Conservation (phyloP, 2,888 invertebrate species). For the Scaptomyza cyrtandrae region DNA sequence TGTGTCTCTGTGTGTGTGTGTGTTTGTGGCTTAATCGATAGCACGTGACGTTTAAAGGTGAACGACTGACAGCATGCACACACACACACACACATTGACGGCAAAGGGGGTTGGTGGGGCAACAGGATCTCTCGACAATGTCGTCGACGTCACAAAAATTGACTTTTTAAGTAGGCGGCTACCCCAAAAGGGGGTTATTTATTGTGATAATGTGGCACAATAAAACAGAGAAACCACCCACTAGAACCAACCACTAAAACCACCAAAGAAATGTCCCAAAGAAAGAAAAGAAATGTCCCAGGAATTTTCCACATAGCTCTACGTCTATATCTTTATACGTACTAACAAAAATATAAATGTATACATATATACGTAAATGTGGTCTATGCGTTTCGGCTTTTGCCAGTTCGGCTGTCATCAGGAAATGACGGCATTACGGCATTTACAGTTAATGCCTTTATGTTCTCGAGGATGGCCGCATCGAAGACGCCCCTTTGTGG, state of each 20-base stretch:
- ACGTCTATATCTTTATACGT: conserved; percentile 15
- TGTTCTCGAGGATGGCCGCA: conserved; percentile 69
- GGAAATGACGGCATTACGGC: conserved; percentile 78
- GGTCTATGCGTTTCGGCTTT: conserved; percentile 44
- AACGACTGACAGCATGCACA: conserved; percentile 75
- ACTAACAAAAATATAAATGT: background rate
- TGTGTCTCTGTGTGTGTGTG: conserved; percentile 28
- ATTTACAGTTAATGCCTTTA: conserved; percentile 79
- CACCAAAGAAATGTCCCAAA: too few relatives aligned
- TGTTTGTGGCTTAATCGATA: conserved; percentile 75
- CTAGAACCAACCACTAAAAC: background rate
- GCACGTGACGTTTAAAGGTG: conserved; percentile 82
- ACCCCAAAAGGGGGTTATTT: background rate
- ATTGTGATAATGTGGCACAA: conserved; percentile 58
- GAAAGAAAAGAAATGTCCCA: conserved; percentile 18
- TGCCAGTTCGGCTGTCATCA: conserved; percentile 61
- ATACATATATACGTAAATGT: background rate
- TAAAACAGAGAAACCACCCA: conserved; percentile 41
- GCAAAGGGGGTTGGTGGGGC: conserved; percentile 12
- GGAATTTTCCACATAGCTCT: conserved; percentile 10
- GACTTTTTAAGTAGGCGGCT: conserved; percentile 73
- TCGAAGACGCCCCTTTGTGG: conserved; percentile 7
- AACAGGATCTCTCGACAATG: conserved; percentile 42
- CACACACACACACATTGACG: conserved; percentile 1
- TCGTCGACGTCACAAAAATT: conserved; percentile 65